Conservation (phyloP, 2,113 vertebrate genomes). For the Hypocryptadius cinnamomeus region DNA sequence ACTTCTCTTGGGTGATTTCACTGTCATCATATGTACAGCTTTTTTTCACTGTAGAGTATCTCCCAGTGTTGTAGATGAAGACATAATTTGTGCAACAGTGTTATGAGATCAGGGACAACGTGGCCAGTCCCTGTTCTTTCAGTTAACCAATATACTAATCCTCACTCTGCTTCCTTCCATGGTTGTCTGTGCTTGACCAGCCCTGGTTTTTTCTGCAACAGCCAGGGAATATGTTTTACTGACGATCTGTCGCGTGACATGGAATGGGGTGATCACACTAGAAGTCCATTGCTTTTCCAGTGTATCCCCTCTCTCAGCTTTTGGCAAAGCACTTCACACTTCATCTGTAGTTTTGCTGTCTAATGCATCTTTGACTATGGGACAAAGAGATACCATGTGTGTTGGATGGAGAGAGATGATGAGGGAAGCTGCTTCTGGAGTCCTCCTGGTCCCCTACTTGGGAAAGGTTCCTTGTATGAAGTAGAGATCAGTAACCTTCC, state of each 20-base stretch:
- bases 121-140: background rate
- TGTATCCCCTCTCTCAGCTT: background rate
- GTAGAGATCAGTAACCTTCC: background rate
- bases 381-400: background rate
- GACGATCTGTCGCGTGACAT: background rate
- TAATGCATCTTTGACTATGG: background rate
- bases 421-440: background rate
- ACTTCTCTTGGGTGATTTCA: background rate
- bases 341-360: background rate
- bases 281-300: background rate
- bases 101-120: background rate
- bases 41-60: background rate
- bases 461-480: background rate
- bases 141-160: background rate
- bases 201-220: background rate
- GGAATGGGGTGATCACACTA: background rate
- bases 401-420: background rate
- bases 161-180: background rate
- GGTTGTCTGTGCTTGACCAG: background rate
- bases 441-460: background rate
- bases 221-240: background rate
- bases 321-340: background rate
- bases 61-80: background rate
- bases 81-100: background rate
- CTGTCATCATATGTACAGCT: background rate